A percentile compares a stretch with the other conserved stretches of the same genome.
Evolutionary conservation across 1,140 invertebrate genomes (phyloP).

Genomic region (Ceratitis capitata): DNA sequence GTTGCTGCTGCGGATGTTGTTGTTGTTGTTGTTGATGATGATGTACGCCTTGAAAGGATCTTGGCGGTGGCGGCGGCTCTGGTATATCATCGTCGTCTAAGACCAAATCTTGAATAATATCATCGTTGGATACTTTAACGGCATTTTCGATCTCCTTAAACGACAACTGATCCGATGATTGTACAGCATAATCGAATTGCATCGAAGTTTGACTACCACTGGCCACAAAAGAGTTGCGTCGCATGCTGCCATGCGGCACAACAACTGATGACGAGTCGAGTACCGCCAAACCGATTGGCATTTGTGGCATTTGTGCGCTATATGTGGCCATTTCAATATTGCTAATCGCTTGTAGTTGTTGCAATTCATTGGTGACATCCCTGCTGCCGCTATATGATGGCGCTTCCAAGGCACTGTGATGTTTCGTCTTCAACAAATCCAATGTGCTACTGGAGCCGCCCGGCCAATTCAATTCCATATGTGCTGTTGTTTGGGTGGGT

Average conservation of each 20-base stretch:
- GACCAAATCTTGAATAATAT: constrained; percentile 50
- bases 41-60: constrained; percentile 62
- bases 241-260: constrained; percentile 43
- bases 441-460: constrained; percentile 55
- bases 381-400: background rate
- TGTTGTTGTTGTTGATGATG: constrained; percentile 53
- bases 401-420: background rate
- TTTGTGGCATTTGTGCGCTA: constrained; percentile 42
- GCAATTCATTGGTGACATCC: background rate
- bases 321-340: constrained; percentile 58
- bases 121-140: constrained; percentile 65
- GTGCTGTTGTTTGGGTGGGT: constrained; percentile 62
- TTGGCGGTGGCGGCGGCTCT: constrained; percentile 76
- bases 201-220: constrained; percentile 42
- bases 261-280: background rate
- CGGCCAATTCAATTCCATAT: constrained; percentile 50
- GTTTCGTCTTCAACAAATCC: constrained; percentile 59
- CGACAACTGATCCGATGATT: constrained; percentile 66
- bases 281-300: background rate
- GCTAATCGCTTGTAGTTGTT: constrained; percentile 35
- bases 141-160: constrained; percentile 67
- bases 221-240: constrained; percentile 55
- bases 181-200: constrained; percentile 63
- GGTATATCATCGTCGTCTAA: constrained; percentile 72
- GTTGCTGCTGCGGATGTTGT: constrained; percentile 62